Base-by-base conservation (phyloP, 2,888 invertebrate species). In the Acleris sparsana region DNA sequence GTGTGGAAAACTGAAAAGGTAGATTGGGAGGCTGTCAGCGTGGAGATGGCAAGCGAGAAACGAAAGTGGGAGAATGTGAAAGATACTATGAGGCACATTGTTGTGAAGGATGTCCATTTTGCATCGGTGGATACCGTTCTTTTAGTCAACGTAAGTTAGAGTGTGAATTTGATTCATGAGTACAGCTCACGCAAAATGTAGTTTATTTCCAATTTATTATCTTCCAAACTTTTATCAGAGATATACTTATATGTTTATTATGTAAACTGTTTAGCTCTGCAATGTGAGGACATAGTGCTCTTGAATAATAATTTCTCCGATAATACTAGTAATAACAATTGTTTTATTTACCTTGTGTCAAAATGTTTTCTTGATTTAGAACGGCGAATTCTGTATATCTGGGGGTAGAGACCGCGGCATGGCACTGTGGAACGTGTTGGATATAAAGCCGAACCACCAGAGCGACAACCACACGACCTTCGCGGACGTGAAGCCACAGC, bases 371-470 rank as follows among this genome's bases (percentile, higher is more conserved):
- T 25, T 57, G 16, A 13, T 83, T 62, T 76, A 93, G 93, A 85
- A 88, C 74, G 93, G 92, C 52, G 82, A 86, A 70, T 74, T 88
- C 61, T 94, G 94, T 78, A 82, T 94, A 72, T 94, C 94, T 16
- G 94, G 94, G 43, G 94, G 94, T 7, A 87, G 94, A 72, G 94
- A 94, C 79, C 86, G 94, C 53, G 89, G 92, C 17, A 83, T 94
- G 76, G 93, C 92, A 11, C 78, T 93, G 48, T 93, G 94, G 93
- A 87, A 88, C 73, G 82, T 94, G 13, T 74, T 82, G 33, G 85
- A 87, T 25, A 79, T 87, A 71, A 70, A 79, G 73, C 75, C 82
- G 53, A 77, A 84, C 56, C 75, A 82, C 20, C 72, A 79, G 56
- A 75, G 76, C 71, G 82, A 82, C 63, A 77, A 78, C 61, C 70